phyloP scores from a whole-genome alignment of 2,113 vertebrate species.

The Excalfactoria chinensis region DNA sequence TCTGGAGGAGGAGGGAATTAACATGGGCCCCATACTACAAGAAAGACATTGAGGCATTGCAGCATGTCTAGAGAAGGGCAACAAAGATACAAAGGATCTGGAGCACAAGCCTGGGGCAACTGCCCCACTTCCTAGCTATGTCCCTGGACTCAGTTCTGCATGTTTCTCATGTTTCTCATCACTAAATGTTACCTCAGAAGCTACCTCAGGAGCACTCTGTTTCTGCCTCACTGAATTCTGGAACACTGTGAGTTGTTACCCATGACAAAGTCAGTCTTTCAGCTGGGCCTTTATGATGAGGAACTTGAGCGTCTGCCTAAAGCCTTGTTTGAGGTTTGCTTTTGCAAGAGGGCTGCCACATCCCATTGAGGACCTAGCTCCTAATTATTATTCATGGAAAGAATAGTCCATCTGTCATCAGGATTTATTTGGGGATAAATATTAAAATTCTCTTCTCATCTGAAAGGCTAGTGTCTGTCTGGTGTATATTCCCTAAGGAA shows the following conservation, averaged over 20 bases:
- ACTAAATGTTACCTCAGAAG: neutral
- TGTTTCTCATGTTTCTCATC: neutral
- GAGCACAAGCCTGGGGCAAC: neutral
- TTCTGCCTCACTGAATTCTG: neutral
- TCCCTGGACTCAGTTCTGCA: neutral
- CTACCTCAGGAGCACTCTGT: neutral
- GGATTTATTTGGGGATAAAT: constrained; percentile 25
- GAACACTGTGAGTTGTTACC: neutral
- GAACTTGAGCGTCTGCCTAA: neutral
- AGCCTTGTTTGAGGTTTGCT: neutral
- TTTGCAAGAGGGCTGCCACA: neutral
- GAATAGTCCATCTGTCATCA: constrained; percentile 24
- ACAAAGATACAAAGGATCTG: too few species aligned
- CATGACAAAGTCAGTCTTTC: neutral
- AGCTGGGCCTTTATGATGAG: neutral
- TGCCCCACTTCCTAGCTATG: neutral
- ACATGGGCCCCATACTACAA: too few species aligned
- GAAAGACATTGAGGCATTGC: too few species aligned
- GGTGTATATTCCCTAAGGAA: neutral
- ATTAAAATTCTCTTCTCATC: constrained; percentile 13
- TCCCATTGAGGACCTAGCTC: neutral
- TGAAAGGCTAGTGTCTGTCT: neutral
- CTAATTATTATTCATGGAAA: constrained; percentile 16
- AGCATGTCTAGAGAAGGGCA: too few species aligned
- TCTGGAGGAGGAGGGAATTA: neutral